Evolutionary conservation across 2,888 invertebrate species (phyloP).

Genomic region (Acheta domesticus): DNA sequence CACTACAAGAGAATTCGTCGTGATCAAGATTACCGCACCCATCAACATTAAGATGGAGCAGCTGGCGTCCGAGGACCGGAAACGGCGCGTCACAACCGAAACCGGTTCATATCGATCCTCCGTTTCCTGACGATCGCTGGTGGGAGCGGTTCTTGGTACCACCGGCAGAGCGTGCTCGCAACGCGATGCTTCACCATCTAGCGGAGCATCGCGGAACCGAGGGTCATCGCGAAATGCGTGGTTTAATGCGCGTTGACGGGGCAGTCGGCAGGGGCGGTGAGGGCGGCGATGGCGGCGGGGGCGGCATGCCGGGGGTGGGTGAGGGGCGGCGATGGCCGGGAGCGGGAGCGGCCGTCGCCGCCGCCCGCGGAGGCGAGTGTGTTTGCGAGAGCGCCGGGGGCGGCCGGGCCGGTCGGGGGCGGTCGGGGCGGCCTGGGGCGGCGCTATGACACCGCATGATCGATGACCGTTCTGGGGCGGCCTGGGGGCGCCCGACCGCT

Average conservation of each 20-base stretch:
- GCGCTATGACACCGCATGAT: constrained; percentile 4
- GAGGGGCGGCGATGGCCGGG: neutral
- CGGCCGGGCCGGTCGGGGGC: neutral
- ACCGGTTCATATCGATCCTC: constrained; percentile 10
- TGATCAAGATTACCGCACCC: neutral
- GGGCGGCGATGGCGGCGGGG: neutral
- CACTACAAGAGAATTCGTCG: neutral
- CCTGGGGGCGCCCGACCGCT: neutral
- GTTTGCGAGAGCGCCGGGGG: neutral
- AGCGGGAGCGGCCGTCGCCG: neutral
- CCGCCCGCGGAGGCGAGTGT: neutral
- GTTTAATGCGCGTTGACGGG: constrained; percentile 1
- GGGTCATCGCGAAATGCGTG: neutral
- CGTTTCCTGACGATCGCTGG: neutral
- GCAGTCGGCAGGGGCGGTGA: neutral
- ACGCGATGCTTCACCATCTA: neutral
- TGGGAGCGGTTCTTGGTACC: neutral
- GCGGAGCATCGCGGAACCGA: neutral
- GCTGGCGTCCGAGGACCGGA: neutral
- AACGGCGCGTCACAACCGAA: constrained; percentile 18
- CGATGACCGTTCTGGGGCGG: neutral
- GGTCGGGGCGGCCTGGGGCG: neutral
- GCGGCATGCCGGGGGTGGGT: neutral
- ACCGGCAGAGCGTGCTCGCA: neutral
- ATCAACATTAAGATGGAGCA: constrained; percentile 18